Evolutionary conservation across 30 jellyfish, hydroid and myxozoan species (phyloP), one percentile per base, ranked within the genome.

Genomic region (Phacellophora camtschatica): DNA sequence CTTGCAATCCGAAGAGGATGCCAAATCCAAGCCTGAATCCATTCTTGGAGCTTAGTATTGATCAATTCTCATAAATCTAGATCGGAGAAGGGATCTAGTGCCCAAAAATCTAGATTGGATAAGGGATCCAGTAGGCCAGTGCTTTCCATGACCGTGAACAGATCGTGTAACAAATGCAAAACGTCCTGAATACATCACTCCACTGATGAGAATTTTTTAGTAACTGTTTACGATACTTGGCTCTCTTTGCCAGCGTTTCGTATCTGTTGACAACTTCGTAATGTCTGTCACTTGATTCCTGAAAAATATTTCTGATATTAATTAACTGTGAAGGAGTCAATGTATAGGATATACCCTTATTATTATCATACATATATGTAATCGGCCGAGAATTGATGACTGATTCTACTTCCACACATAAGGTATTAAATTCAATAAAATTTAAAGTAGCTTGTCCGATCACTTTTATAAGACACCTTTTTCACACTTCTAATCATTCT

Each of bases 221-320:
- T n/a, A n/a, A n/a, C n/a, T n/a, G n/a, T n/a, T n/a, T n/a, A n/a
- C n/a, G n/a, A 56, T 63, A 65, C 46, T 34, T 45, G 11, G 83
- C 91, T 10, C 83, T 22, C 48, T 65, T 65, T 1, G 91, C 64
- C 23, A 80, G 28, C 22, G 62, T 11, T 62, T 64, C 91, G 53
- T 80, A 53, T 8, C 66, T 49, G 24, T 66, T 63, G 19, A 80
- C 72, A 62, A 78, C 37, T 35, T 73, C 86, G 1, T 19, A 71
- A 49, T 41, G 30, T 23, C 22, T 10, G 39, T 49, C 23, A 31
- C 24, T 45, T n/a, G 85, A 76, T 22, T 46, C 12, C 27, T 67
- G 39, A n/a, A 23, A 71, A 4, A 71, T 42, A 39, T 71, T 71
- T 46, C 85, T 71, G 25, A 77, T 51, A 30, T 71, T 71, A 5